Evolutionary conservation across 2,113 vertebrate genomes (phyloP).

Genomic region (Microtus montanus): DNA sequence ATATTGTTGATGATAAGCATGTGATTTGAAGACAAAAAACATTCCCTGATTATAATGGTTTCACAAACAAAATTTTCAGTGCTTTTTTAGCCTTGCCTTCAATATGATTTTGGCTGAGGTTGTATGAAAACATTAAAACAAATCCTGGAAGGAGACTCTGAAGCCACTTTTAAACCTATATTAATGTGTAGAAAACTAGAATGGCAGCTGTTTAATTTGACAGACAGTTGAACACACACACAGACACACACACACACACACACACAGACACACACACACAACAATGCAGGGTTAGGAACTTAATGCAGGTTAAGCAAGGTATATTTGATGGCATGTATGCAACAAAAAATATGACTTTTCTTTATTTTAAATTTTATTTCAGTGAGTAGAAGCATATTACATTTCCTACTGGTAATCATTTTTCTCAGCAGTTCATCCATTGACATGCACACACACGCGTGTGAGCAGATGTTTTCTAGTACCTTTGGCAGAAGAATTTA

Average conservation of each 20-base stretch:
- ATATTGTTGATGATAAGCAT: background rate
- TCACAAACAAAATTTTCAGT: conserved; percentile 14
- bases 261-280: background rate
- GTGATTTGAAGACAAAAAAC: conserved; percentile 25
- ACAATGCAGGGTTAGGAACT: background rate
- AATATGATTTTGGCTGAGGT: conserved; percentile 22
- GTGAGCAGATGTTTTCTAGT: conserved; percentile 83
- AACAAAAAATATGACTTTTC: conserved; percentile 48
- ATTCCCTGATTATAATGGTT: conserved; percentile 51
- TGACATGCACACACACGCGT: conserved; percentile 78
- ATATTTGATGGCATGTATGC: conserved; percentile 42
- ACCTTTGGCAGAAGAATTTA: conserved; percentile 81
- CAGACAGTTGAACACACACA: background rate
- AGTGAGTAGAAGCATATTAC: conserved; percentile 66
- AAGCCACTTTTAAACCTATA: background rate
- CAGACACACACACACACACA: background rate
- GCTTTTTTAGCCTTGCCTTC: background rate
- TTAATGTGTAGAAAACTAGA: conserved; percentile 45
- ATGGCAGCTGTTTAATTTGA: conserved; percentile 48
- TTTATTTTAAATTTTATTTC: conserved; percentile 69
- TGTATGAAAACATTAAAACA: conserved; percentile 44
- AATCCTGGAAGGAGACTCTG: conserved; percentile 12
- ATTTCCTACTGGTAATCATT: conserved; percentile 71
- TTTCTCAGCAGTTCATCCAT: conserved; percentile 72
- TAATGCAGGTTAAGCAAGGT: conserved; percentile 55